phyloP scores from a whole-genome alignment of 1,140 invertebrate genomes.

The Triops longicaudatus region DNA sequence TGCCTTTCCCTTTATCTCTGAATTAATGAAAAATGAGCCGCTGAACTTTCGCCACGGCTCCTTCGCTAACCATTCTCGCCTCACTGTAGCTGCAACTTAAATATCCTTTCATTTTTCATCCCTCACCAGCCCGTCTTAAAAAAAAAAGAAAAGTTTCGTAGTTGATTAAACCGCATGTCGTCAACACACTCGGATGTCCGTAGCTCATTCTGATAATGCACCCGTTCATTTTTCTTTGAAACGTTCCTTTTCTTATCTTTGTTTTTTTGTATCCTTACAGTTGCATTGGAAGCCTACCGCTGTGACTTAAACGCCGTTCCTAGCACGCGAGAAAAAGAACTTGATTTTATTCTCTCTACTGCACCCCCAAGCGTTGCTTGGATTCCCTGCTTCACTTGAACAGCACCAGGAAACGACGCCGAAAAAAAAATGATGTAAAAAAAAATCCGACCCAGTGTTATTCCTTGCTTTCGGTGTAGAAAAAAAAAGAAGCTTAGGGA shows the following conservation, averaged over 20 bases:
- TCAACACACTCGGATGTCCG: slow-evolving; percentile 10
- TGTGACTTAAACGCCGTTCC: neutral
- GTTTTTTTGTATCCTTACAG: neutral
- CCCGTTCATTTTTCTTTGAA: neutral
- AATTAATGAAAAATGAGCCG: neutral
- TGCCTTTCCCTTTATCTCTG: neutral
- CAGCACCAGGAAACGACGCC: neutral
- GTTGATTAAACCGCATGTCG: slow-evolving; percentile 15
- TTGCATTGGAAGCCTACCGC: neutral
- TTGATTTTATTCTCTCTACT: neutral
- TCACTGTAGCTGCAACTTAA: neutral
- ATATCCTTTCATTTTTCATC: neutral
- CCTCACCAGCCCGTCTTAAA: neutral
- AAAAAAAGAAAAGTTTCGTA: neutral
- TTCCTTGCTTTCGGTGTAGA: neutral
- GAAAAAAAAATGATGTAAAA: neutral
- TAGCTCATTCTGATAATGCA: neutral
- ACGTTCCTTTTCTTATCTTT: neutral
- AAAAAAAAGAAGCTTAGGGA: neutral
- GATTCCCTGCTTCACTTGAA: neutral
- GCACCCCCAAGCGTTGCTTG: too few species aligned
- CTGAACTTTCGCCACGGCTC: neutral
- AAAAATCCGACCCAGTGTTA: too few species aligned
- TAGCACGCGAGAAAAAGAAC: neutral
- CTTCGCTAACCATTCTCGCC: neutral